Evolutionary conservation across 2,797 vertebrate species (phyloP).

Genomic region (Myiothlypis chrysogaster): DNA sequence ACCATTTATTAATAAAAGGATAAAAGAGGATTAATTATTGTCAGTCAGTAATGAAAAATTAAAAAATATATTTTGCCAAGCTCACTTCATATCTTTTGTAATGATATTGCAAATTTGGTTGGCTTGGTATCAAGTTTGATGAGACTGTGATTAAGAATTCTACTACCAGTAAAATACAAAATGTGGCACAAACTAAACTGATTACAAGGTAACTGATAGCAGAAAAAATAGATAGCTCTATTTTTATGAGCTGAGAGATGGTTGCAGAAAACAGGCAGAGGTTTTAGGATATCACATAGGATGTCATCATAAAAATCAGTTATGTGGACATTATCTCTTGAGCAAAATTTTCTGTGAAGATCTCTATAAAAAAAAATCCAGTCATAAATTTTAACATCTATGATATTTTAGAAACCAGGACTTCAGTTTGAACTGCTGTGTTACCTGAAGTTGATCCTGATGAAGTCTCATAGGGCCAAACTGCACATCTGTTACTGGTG

Average conservation of each 20-base stretch:
- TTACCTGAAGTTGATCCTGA: constrained; percentile 98
- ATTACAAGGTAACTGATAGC: neutral
- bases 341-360: neutral
- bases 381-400: neutral
- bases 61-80: neutral
- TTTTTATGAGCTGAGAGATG: neutral
- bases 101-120: neutral
- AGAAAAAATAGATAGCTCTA: neutral
- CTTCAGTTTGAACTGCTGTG: neutral
- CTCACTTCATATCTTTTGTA: neutral
- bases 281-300: neutral
- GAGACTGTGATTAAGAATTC: neutral
- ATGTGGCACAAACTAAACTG: neutral
- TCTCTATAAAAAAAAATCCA: neutral
- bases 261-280: neutral
- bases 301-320: neutral
- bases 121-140: neutral
- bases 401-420: neutral
- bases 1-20: neutral
- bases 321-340: neutral
- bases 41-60: neutral
- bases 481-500: constrained; percentile 88
- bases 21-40: neutral
- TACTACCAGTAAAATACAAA: neutral
- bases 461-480: constrained; percentile 98